These are phyloP conservation scores for Phocoena phocoena DNA, from an alignment of 2,113 vertebrate genomes.

Conservation along the genomic window DNA sequence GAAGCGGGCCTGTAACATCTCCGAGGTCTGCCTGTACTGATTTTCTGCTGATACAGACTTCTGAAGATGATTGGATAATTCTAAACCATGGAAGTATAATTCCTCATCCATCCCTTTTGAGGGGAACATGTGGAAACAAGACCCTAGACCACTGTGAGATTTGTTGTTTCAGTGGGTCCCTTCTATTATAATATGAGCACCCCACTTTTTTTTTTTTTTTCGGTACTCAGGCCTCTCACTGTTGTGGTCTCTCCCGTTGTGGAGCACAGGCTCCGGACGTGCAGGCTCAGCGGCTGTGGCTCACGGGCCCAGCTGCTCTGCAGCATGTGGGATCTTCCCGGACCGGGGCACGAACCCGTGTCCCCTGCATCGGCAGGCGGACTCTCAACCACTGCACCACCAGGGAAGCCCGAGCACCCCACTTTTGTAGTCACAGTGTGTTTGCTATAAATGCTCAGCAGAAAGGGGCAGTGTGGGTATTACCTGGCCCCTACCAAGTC, in stretches of 20 bases:
- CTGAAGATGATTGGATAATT: slow-evolving; percentile 13
- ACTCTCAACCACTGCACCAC: too few relatives aligned
- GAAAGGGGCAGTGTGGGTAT: background rate
- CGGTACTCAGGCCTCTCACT: too few relatives aligned
- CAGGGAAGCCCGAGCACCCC: background rate
- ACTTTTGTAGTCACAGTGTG: background rate
- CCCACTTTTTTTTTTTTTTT: background rate
- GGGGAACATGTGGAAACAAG: background rate
- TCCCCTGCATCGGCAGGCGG: too few relatives aligned
- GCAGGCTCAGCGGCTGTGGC: too few relatives aligned
- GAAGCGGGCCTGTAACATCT: background rate
- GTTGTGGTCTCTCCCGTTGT: too few relatives aligned
- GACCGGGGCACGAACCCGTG: too few relatives aligned
- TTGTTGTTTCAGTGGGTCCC: background rate
- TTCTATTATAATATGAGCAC: background rate
- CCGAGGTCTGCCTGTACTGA: background rate
- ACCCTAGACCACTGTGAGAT: background rate
- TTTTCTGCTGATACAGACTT: background rate
- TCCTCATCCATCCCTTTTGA: background rate
- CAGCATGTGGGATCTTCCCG: too few relatives aligned
- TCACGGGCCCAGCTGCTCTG: too few relatives aligned
- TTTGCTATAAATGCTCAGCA: background rate
- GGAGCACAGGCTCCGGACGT: too few relatives aligned
- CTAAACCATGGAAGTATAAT: background rate
- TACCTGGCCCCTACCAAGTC: background rate